phyloP scores from a whole-genome alignment of 2,113 vertebrate genomes.

The western clawed frog (Xenopus tropicalis) region DNA sequence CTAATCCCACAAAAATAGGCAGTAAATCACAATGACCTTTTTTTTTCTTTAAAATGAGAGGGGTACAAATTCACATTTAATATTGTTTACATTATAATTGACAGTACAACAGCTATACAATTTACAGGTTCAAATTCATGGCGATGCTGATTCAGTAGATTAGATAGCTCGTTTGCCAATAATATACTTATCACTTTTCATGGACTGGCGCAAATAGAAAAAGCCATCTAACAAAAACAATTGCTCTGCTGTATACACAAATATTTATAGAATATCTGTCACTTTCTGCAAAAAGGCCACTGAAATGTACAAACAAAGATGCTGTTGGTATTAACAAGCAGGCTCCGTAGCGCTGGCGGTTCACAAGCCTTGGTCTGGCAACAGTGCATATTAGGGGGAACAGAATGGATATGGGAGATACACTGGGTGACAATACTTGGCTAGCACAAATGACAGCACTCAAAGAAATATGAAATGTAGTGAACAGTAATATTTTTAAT shows the following conservation, averaged over 20 bases:
- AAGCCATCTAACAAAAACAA: conserved; percentile 67
- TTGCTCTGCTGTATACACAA: conserved; percentile 53
- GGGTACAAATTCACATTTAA: conserved; percentile 86
- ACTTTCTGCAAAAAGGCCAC: conserved; percentile 81
- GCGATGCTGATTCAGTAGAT: conserved; percentile 95
- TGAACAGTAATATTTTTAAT: conserved; percentile 71
- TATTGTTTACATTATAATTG: conserved; percentile 75
- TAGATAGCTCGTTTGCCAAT: conserved; percentile 79
- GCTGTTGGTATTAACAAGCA: conserved; percentile 63
- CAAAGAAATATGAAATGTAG: conserved; percentile 94
- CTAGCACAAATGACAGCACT: conserved; percentile 91
- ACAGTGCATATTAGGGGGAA: conserved; percentile 79
- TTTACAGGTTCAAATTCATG: conserved; percentile 95
- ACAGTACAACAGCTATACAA: conserved; percentile 87
- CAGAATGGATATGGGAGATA: conserved; percentile 39
- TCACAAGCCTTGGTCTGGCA: conserved; percentile 79
- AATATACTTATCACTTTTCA: conserved; percentile 75
- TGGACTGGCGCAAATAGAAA: conserved; percentile 75
- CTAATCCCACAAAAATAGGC: conserved; percentile 57
- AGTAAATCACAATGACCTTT: conserved; percentile 78
- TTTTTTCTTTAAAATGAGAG: conserved; percentile 65
- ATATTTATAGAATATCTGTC: conserved; percentile 52
- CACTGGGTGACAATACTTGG: conserved; percentile 79
- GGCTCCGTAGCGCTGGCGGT: no score
- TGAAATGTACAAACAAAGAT: conserved; percentile 93